Evolutionary conservation across 2,113 vertebrate species (phyloP), one percentile per base, ranked within the genome.

Genomic region (Dendropsophus ebraccatus): DNA sequence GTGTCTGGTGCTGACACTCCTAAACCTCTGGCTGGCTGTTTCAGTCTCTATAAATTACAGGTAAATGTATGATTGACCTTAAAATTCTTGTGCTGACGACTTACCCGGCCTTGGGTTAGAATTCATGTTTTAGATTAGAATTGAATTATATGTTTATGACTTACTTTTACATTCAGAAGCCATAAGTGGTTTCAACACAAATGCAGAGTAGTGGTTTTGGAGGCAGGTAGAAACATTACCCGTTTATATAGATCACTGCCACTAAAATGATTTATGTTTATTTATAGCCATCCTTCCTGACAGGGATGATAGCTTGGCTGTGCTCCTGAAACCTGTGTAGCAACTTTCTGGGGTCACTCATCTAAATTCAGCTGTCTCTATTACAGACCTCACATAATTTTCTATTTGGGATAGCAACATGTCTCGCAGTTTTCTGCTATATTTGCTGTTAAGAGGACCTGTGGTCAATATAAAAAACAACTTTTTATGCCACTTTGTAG

Each of bases 11-110:
- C 77, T 80, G 77, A 80, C 77, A 62, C 77, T 25, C 56, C 23
- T 60, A 80, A 80, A 56, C 77, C 56, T 80, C 77, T 80, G 77
- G 56, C 77, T 80, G 77, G 77, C 77, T 60, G 54, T 58, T 58
- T 58, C 30, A 79, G 32, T 58, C 32, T 35, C 76, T 74, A 79
- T 80, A 80, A 80, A 80, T 80, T 80, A 80, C 35, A 80, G 35
- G 19, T 45, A 35, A 62, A 80, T 80, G 56, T 54, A 80, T 62
- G 56, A 80, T 62, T 80, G 32, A 37, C 77, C 35, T 37, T 37
- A 60, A 52, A n/a, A 41, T 25, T 80, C 32, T 80, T 60, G 54
- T 56, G 77, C 32, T 60, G 32, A 80, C 14, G 56, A 62, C 54
- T 80, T 35, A 41, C 54, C 32, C n/a, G 77, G 56, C 77, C 77